Evolutionary conservation across 2,888 invertebrate species (phyloP), one percentile per base, ranked within the genome.

Genomic region (Hetaerina titia): DNA sequence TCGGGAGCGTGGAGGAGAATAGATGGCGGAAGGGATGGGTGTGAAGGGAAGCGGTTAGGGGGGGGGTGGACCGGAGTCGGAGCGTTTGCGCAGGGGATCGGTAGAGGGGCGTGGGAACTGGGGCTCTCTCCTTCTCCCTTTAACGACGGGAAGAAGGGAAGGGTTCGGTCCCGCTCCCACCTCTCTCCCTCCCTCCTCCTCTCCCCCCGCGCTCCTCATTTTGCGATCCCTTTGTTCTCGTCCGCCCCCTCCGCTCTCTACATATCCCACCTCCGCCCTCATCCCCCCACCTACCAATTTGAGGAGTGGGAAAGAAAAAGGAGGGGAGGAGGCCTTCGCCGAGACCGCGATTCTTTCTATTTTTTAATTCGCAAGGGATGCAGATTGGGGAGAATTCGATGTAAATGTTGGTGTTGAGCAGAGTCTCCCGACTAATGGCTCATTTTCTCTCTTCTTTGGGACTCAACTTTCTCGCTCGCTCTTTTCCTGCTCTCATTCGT

Each of bases 41-140:
- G 81, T 17, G n/a, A 74, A 19, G 74, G 74, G 74, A 31, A 31
- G 92, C 13, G 56, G 90, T n/a, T 45, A 45, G 45, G 45, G 45
- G 45, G 45, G 45, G 45, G 45, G n/a, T n/a, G 90, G 60, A 25
- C 17, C 45, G 64, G 90, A 64, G 92, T 19, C n/a, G 64, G 56
- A 7, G 92, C 69, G 69, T 74, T 45, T 74, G 92, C 92, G 92
- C 92, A 92, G 64, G 92, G 92, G 31, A 64, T 63, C 22, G 92
- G 74, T 31, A 63, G 90, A 64, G 92, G 69, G 92, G 56, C 92
- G 92, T 92, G 92, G 69, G 92, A 92, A 92, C 92, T 92, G 74
- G 69, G 69, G 69, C 69, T 92, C 81, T 69, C 69, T n/a, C 69
- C 6, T 22, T 90, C n/a, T 63, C 63, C 56, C 57, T 17, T 19